Evolutionary conservation across 2,113 vertebrate species (phyloP), one percentile per base, ranked within the genome.

Genomic region (Eubucco bourcierii): DNA sequence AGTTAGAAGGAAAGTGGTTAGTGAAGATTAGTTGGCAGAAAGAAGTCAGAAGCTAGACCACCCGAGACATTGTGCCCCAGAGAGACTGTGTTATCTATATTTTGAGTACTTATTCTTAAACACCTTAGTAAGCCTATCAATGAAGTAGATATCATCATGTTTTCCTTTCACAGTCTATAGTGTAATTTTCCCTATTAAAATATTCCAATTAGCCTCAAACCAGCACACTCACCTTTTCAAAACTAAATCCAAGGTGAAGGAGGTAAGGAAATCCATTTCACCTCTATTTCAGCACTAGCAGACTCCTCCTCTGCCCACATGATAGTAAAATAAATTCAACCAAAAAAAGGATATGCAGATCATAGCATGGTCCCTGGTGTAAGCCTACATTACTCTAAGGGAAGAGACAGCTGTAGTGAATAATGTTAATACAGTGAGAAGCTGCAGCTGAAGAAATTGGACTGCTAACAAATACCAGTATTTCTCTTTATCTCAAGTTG

Each of bases 401-500:
- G 88, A 97, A 86, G 67, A 4, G 27, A 44, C 7, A 59, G 50
- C 9, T 73, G 16, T 61, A 84, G 84, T 74, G 73, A 95, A 61
- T 92, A 88, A 90, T n/a, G 47, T 59, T 77, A 76, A 60, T 78
- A 89, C 72, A 65, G 50, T 77, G 64, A 55, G 67, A 94, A 87
- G 56, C 59, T 93, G 64, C 58, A 94, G 66, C 89, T 59, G 87
- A 96, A 96, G 79, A 68, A 94, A 96, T 97, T 34, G 55, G 58
- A 80, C 87, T 91, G 65, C 81, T 96, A 94, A 94, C 80, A 86
- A 90, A 92, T 88, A 79, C 55, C 73, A 55, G 64, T 66, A 90
- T 91, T 97, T 95, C 59, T 85, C 66, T 94, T 94, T 94, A 64
- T 72, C 95, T 96, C 87, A 33, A 47, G 74, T 91, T 84, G 20